Evolutionary conservation across 2,888 invertebrate species (phyloP).

Genomic region (Hypolimnas misippus): DNA sequence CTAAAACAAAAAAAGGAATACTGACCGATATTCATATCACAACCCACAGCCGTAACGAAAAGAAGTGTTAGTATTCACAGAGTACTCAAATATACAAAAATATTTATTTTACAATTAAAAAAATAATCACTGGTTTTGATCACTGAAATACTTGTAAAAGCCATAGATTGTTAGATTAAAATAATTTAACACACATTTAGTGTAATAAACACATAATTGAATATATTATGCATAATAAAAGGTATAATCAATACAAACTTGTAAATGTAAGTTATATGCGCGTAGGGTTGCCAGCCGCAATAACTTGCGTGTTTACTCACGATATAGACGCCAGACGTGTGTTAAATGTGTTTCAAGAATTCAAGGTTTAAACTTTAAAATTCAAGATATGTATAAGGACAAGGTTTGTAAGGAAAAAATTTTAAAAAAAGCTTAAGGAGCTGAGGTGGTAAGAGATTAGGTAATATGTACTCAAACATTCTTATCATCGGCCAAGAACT

Average conservation of each 20-base stretch:
- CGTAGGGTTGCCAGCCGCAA: not conserved
- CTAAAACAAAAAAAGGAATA: conserved; percentile 11
- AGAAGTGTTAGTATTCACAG: conserved; percentile 1
- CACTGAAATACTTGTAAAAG: not conserved
- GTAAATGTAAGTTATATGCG: not conserved
- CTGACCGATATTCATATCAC: conserved; percentile 1
- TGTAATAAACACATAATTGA: not conserved
- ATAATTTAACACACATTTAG: not conserved
- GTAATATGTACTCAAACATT: too few relatives aligned
- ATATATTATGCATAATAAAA: not conserved
- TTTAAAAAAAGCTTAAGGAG: too few relatives aligned
- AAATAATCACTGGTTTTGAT: conserved; percentile 3
- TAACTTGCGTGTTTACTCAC: too few relatives aligned
- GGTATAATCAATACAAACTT: not conserved
- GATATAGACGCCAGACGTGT: too few relatives aligned
- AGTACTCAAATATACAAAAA: conserved; percentile 1
- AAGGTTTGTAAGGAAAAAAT: too few relatives aligned
- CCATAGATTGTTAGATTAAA: not conserved
- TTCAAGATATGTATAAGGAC: too few relatives aligned
- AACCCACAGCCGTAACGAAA: conserved; percentile 2
- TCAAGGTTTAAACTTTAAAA: too few relatives aligned
- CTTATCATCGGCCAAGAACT: too few relatives aligned
- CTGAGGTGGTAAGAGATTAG: too few relatives aligned
- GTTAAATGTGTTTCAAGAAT: too few relatives aligned
- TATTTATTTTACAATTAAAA: not conserved